A percentile compares a stretch with the other conserved stretches of the same genome.
These are phyloP conservation scores for Gallinago stenura DNA, from an alignment of 2,797 vertebrate species.

Conservation along the genomic window DNA sequence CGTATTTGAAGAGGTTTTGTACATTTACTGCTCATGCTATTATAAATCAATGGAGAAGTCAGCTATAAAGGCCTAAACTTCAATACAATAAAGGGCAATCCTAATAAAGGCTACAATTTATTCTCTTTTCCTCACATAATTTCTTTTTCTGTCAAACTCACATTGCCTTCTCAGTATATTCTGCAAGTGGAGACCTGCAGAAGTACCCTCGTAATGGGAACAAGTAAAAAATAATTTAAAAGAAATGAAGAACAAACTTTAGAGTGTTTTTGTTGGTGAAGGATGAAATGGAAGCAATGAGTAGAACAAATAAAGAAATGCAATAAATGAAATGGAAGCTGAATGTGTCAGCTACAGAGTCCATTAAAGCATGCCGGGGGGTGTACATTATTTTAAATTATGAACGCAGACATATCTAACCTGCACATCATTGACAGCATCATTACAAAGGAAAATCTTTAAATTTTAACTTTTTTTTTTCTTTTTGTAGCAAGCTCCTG, in stretches of 20 bases:
- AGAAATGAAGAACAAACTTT: neutral
- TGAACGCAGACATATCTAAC: neutral
- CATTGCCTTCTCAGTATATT: neutral
- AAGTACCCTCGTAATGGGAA: neutral
- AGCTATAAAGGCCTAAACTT: neutral
- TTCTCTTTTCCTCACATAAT: neutral
- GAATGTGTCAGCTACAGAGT: neutral
- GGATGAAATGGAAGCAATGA: constrained; percentile 10
- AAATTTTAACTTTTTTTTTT: neutral
- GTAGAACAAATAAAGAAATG: neutral
- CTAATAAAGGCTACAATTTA: neutral
- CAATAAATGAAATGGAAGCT: neutral
- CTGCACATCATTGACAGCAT: neutral
- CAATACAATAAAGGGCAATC: neutral
- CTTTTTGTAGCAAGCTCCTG: neutral
- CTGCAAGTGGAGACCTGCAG: neutral
- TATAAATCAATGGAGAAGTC: neutral
- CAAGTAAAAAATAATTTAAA: neutral
- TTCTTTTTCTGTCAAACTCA: neutral
- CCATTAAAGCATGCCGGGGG: neutral
- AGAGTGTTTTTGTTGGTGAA: neutral
- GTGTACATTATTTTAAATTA: neutral
- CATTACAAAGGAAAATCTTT: neutral
- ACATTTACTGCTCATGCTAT: neutral
- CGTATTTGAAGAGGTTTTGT: neutral